phyloP scores from a whole-genome alignment of 2,888 invertebrate species.

The Aquatica leii region DNA sequence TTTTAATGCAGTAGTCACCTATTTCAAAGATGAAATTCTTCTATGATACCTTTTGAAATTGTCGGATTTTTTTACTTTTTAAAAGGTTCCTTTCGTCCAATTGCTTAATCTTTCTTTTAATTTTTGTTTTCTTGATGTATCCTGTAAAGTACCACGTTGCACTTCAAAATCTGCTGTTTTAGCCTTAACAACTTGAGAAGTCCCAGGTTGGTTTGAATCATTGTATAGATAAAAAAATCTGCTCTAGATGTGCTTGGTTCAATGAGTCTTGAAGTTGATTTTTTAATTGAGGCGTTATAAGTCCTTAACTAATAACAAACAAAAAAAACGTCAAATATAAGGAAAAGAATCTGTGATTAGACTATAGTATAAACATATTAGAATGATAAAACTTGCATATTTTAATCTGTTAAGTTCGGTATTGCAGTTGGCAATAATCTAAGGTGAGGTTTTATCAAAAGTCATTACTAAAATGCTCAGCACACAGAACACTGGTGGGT shows the following conservation, averaged over 20 bases:
- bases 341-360: no score
- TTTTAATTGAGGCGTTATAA: no score
- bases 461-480: not conserved
- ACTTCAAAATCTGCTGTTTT: not conserved
- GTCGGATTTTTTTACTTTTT: not conserved
- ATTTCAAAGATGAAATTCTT: not conserved
- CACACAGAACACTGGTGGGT: not conserved
- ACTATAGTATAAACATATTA: no score
- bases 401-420: not conserved
- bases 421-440: not conserved
- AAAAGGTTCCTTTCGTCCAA: conserved; percentile 1
- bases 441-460: not conserved
- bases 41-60: conserved; percentile 5
- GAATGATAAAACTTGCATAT: not conserved
- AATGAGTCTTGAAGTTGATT: no score
- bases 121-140: not conserved
- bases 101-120: not conserved
- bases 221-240: not conserved
- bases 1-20: not conserved
- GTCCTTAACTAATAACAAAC: not conserved
- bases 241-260: not conserved
- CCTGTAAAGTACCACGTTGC: not conserved
- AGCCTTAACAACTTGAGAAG: no score
- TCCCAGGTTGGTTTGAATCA: no score
- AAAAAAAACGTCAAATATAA: no score